These are phyloP conservation scores for Sebastes hubbsi DNA, from an alignment of 2,797 vertebrate genomes.

Conservation along the genomic window DNA sequence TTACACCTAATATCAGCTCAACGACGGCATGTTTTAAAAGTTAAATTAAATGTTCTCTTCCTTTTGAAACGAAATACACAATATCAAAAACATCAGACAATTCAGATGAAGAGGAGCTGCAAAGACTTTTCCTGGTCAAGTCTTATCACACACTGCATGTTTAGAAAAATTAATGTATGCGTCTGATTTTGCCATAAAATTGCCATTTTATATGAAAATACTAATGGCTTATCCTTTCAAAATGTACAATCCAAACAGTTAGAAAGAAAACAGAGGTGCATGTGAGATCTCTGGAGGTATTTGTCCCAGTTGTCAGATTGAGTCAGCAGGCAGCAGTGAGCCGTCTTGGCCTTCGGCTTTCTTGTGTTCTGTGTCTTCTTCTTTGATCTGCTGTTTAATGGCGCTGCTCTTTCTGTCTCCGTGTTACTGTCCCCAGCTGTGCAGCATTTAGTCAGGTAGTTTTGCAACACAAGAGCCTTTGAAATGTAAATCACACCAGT, in stretches of 20 bases:
- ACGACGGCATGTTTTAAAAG: background rate
- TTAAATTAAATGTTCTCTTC: background rate
- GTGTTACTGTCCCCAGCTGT: conserved; percentile 49
- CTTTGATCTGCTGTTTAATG: conserved; percentile 62
- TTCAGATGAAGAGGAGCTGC: background rate
- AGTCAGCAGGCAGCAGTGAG: background rate
- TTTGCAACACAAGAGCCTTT: conserved; percentile 53
- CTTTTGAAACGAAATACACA: background rate
- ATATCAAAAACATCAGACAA: background rate
- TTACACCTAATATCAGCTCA: background rate
- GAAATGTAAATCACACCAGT: conserved; percentile 58
- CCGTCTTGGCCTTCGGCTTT: conserved; percentile 28
- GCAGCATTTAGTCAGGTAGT: conserved; percentile 53
- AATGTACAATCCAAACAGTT: background rate
- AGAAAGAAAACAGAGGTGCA: background rate
- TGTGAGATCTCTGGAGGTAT: background rate
- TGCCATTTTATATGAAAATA: background rate
- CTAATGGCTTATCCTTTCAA: background rate
- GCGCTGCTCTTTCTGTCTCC: conserved; percentile 47
- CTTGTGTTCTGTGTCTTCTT: conserved; percentile 21
- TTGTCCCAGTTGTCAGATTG: conserved; percentile 20
- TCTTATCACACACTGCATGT: background rate
- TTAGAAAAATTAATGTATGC: background rate
- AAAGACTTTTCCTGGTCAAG: background rate
- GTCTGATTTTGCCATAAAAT: background rate